Conservation (phyloP, 2,797 vertebrate genomes). For the Choloepus didactylus region DNA sequence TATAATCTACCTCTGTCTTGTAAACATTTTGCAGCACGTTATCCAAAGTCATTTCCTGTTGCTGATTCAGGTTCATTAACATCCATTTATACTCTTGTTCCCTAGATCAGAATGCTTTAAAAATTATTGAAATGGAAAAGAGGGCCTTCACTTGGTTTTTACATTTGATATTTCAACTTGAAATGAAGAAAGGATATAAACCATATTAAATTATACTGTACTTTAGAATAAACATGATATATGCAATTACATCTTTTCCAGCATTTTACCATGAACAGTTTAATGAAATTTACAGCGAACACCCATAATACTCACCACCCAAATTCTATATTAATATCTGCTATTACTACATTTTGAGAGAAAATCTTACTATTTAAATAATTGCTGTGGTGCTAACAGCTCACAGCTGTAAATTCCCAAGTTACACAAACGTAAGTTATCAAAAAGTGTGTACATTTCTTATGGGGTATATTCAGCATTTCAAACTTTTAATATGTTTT, state of each 20-base stretch:
- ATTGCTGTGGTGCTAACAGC: background rate
- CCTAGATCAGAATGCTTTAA: constrained; percentile 52
- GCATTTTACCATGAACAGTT: constrained; percentile 10
- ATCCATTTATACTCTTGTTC: constrained; percentile 48
- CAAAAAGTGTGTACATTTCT: background rate
- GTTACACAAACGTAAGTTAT: background rate
- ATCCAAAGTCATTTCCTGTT: constrained; percentile 56
- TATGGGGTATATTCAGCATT: background rate
- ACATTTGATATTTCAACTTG: constrained; percentile 33
- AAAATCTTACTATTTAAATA: background rate
- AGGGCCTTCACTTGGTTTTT: background rate
- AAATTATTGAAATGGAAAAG: constrained; percentile 31
- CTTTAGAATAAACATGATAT: background rate
- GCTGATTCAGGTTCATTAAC: constrained; percentile 50
- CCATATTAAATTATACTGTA: background rate
- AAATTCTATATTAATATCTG: constrained; percentile 25
- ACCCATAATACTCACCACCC: background rate
- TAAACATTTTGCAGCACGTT: constrained; percentile 56
- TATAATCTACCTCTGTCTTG: constrained; percentile 26
- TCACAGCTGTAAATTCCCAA: background rate
- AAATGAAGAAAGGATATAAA: constrained; percentile 51
- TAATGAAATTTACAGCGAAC: background rate
- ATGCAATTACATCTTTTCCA: background rate
- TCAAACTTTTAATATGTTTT: background rate
- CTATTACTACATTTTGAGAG: background rate